Evolutionary conservation across 2,797 vertebrate species (phyloP).

Genomic region (Pipistrellus kuhlii): DNA sequence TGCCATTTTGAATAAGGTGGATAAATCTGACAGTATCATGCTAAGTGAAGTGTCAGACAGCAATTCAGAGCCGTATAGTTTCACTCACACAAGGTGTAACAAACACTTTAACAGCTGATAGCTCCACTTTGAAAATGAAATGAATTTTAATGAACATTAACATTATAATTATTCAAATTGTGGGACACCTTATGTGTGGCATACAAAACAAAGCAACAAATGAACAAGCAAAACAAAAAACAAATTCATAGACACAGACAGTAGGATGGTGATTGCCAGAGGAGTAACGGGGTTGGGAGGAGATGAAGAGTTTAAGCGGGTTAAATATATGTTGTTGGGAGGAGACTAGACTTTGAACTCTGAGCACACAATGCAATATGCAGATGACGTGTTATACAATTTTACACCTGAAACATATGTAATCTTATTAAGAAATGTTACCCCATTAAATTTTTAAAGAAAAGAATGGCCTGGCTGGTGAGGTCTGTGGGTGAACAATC

Average conservation of each 20-base stretch:
- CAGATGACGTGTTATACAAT: neutral
- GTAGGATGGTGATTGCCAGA: neutral
- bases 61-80: no score
- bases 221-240: neutral
- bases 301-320: no score
- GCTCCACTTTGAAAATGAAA: no score
- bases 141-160: no score
- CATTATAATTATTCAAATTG: no score
- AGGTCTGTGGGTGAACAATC: neutral
- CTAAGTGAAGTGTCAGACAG: no score
- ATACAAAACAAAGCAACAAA: neutral
- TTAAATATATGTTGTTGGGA: neutral
- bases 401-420: neutral
- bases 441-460: neutral
- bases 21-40: no score
- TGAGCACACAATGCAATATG: neutral
- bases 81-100: no score
- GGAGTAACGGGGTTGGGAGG: neutral
- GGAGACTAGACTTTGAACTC: neutral
- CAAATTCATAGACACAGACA: neutral
- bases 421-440: neutral
- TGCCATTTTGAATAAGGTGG: no score
- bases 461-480: neutral
- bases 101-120: no score
- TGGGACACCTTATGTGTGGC: neutral